Evolutionary conservation across 2,797 vertebrate genomes (phyloP).

Genomic region (Neosalanx taihuensis): DNA sequence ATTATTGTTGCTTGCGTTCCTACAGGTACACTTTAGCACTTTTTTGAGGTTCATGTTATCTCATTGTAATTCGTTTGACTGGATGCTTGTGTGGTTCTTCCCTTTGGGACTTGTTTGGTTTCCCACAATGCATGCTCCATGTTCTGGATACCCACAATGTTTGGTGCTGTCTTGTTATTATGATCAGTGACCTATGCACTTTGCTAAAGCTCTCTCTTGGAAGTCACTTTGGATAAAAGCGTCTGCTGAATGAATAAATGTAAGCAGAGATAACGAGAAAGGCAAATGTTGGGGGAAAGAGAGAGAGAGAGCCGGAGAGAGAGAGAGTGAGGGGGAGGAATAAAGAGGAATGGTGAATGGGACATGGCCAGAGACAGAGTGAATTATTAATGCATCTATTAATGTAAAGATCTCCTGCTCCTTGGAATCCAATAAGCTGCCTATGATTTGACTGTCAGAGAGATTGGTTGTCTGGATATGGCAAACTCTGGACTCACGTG

Average conservation of each 20-base stretch:
- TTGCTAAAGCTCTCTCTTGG: neutral
- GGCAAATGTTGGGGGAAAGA: constrained; percentile 4
- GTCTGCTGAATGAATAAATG: too few species aligned
- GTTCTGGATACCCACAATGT: too few species aligned
- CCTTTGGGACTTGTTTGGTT: too few species aligned
- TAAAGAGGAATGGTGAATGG: constrained; percentile 26
- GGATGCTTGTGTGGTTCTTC: too few species aligned
- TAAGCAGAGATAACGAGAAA: too few species aligned
- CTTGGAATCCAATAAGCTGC: constrained; percentile 63
- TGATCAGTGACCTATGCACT: neutral
- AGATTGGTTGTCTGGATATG: constrained; percentile 57
- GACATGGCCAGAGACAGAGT: constrained; percentile 53
- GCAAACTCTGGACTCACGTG: constrained; percentile 46
- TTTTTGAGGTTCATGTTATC: too few species aligned
- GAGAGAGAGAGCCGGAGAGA: constrained; percentile 13
- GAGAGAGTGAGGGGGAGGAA: neutral
- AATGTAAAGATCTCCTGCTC: constrained; percentile 65
- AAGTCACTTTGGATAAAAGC: too few species aligned
- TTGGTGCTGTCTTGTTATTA: too few species aligned
- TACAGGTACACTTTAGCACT: too few species aligned
- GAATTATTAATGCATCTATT: constrained; percentile 64
- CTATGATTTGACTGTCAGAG: constrained; percentile 66
- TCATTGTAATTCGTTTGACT: too few species aligned
- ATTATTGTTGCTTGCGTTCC: too few species aligned
- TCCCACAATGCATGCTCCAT: too few species aligned